Base-by-base conservation (phyloP, 2,113 vertebrate genomes). In the Paedocypris sp. region DNA sequence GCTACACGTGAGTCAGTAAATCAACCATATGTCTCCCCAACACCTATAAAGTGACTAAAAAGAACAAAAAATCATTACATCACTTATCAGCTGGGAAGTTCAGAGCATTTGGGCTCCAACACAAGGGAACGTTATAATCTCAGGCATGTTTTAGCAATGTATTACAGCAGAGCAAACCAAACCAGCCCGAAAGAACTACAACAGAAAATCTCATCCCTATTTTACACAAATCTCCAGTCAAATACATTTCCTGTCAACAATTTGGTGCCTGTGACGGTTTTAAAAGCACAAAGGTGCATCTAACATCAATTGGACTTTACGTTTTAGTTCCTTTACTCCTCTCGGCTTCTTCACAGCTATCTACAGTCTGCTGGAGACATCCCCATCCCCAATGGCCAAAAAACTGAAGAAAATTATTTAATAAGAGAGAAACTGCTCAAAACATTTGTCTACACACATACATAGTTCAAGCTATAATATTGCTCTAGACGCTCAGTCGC, bases 101-200 rank as follows among this genome's bases (percentile, higher is more conserved):
- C n/a, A n/a, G n/a, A n/a, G n/a, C n/a, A n/a, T n/a, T n/a, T n/a
- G n/a, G n/a, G n/a, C n/a, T n/a, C n/a, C n/a, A n/a, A n/a, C n/a
- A n/a, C n/a, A n/a, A n/a, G n/a, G n/a, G n/a, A n/a, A n/a, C n/a
- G n/a, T n/a, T n/a, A n/a, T 19, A 41, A 13, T 19, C 39, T 4
- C 39, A 4, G 35, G 28, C 16, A 9, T 4, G 18, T 15, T 52
- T 23, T 19, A 64, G 36, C 59, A 69, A 39, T 68, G 47, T 62
- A 48, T 60, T 70, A 65, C 54, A 70, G 67, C 67, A 67, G 66
- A 67, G 26, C 53, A 45, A 48, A 53, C 42, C 11, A 18, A 50
- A 3, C 12, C 33, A 56, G 18, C 22, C 46, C 15, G 20, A 20
- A 60, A 49, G 15, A 23, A 46, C 51, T 66, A 62, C 50, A 69